phyloP scores from a whole-genome alignment of 2,797 vertebrate species.

The Propithecus perrieri region DNA sequence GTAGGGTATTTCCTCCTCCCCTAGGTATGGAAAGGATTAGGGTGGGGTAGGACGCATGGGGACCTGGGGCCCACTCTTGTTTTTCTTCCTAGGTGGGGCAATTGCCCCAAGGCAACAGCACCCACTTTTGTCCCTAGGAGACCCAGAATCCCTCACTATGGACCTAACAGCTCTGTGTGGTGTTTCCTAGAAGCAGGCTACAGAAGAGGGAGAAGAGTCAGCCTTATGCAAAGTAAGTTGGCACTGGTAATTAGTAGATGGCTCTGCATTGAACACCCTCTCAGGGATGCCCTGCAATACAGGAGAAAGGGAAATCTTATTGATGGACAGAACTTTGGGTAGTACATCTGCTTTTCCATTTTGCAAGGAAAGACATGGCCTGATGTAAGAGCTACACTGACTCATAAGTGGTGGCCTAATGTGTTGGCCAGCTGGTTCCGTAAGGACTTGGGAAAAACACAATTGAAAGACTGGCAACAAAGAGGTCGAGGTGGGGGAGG shows the following conservation, averaged over 20 bases:
- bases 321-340: background rate
- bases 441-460: background rate
- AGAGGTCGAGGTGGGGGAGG: background rate
- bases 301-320: slow-evolving; percentile 20
- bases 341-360: slow-evolving; percentile 51
- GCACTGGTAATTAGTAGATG: background rate
- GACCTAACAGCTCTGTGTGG: background rate
- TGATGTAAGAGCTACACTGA: background rate
- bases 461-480: background rate
- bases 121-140: no score
- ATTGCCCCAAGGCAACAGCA: no score
- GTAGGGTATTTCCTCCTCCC: no score
- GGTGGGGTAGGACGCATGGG: no score
- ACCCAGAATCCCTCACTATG: no score
- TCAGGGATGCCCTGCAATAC: background rate
- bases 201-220: background rate
- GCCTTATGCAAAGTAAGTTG: background rate
- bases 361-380: slow-evolving; percentile 26
- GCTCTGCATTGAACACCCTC: background rate
- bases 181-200: background rate
- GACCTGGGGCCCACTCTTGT: no score
- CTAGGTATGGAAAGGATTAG: no score
- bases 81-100: no score
- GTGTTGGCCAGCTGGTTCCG: slow-evolving; percentile 14
- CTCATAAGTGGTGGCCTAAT: slow-evolving; percentile 18